Evolutionary conservation across 2,113 vertebrate species (phyloP), one percentile per base, ranked within the genome.

Genomic region (Syngnathus floridae): DNA sequence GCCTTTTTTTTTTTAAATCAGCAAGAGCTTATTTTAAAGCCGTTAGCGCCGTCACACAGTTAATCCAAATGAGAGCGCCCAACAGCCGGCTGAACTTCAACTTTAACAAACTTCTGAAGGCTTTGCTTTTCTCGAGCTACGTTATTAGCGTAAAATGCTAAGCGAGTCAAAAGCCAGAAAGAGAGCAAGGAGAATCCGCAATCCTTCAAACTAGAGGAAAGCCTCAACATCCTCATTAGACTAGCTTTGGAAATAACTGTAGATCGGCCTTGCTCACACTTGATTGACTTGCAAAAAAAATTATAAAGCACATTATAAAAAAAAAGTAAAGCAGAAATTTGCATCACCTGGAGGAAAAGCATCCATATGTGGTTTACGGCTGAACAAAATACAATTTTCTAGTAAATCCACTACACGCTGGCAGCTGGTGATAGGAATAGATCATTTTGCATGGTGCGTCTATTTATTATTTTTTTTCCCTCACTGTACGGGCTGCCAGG

Each of bases 21-120:
- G 80, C 80, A 70, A 68, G 54, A 77, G 84, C 82, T 85, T 88
- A 85, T 81, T 84, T 48, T 78, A 80, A 81, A 73, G 64, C 77
- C 31, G 58, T 60, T 69, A 64, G 65, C 66, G 74, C 75, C 82
- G 76, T 79, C 81, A 75, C 71, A 80, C 70, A 70, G 76, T 75
- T 81, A 72, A 72, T 71, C 62, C 69, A 66, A 60, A 54, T 59
- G 59, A 69, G 70, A 67, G 76, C 46, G 41, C 35, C 9, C 49
- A 69, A 74, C 54, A 60, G 71, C 62, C 21, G 48, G 63, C 63
- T 49, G 71, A 73, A 77, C 41, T 72, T 70, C 26, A 67, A 55
- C 13, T 35, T 66, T 46, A 46, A 54, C 62, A 58, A 59, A 49
- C 57, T 54, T 75, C 67, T 80, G 54, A 72, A 38, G 49, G 76